Evolutionary conservation across 2,113 vertebrate species (phyloP), one percentile per base, ranked within the genome.

Genomic region (Miniopterus natalensis): DNA sequence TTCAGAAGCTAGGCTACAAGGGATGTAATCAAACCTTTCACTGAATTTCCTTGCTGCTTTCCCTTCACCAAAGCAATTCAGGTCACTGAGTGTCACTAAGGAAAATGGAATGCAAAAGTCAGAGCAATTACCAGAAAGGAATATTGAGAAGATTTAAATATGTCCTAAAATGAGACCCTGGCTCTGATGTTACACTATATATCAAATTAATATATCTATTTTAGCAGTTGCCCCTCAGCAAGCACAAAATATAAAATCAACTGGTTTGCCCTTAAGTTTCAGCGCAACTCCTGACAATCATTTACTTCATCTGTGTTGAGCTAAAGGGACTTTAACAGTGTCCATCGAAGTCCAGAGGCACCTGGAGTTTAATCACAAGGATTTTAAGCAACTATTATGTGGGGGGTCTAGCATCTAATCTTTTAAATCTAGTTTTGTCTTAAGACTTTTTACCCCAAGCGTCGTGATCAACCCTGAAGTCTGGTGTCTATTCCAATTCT

Each of bases 51-150:
- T 90, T 70, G 8, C 45, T 73, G 59, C 42, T 88, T 80, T 95
- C 75, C 96, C 66, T 94, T 94, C 71, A 36, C 45, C 77, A 73
- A 95, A 93, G 80, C 80, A 92, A 88, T 96, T 94, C 93, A 73
- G 70, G 88, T 95, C 74, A 84, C 75, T 63, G 51, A 78, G 68
- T 75, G 49, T 84, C 74, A 96, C 85, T 94, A 95, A 94, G 70
- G 53, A 94, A 96, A 95, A 92, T 42, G 79, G 57, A 94, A 21
- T 84, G 84, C 71, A 84, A 85, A 95, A 93, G 59, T 96, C 79
- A 80, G 51, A 68, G 49, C 40, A 92, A 96, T 96, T 96, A 83
- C 53, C 84, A 47, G 66, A 88, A 2, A 31, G 17, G 71, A 86
- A 75, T 84, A 36, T 49, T 94, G 57, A 86, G 74, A 94, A 88